These are phyloP conservation scores for Hepsetus odoe DNA, from an alignment of 2,113 vertebrate genomes.

Conservation along the genomic window DNA sequence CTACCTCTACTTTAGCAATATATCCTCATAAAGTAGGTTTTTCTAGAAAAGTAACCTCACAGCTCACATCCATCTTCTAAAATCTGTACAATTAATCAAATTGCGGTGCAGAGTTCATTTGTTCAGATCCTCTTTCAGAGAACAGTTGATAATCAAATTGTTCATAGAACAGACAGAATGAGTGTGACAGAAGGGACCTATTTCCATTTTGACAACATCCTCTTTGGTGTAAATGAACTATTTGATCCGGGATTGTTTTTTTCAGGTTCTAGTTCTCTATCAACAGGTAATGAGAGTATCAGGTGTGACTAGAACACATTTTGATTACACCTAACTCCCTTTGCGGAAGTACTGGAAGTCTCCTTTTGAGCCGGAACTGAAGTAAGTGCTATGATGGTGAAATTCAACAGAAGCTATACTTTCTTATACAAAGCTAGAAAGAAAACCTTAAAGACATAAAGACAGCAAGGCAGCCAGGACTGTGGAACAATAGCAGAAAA, in stretches of 20 bases:
- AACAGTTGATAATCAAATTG: constrained; percentile 2
- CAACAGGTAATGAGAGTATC: background rate
- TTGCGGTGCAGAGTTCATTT: background rate
- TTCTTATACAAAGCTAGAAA: constrained; percentile 29
- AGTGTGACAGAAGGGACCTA: constrained; percentile 46
- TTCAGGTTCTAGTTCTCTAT: background rate
- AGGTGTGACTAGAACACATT: constrained; percentile 5
- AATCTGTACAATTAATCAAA: background rate
- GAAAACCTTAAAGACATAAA: background rate
- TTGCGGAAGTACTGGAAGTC: constrained; percentile 15
- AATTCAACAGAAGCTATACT: background rate
- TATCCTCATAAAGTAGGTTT: no score
- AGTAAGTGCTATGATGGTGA: background rate
- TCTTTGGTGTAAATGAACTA: constrained; percentile 61
- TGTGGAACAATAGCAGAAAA: background rate
- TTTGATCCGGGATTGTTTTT: constrained; percentile 60
- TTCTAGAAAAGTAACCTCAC: no score
- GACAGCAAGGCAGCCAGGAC: constrained; percentile 6
- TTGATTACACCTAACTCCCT: background rate
- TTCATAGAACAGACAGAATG: background rate
- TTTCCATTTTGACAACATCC: constrained; percentile 68
- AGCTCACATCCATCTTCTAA: background rate
- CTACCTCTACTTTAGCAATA: no score
- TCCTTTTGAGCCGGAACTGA: constrained; percentile 4
- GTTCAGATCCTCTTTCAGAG: background rate